Conservation (phyloP, 2,888 invertebrate species). For the Cinara cedri region DNA sequence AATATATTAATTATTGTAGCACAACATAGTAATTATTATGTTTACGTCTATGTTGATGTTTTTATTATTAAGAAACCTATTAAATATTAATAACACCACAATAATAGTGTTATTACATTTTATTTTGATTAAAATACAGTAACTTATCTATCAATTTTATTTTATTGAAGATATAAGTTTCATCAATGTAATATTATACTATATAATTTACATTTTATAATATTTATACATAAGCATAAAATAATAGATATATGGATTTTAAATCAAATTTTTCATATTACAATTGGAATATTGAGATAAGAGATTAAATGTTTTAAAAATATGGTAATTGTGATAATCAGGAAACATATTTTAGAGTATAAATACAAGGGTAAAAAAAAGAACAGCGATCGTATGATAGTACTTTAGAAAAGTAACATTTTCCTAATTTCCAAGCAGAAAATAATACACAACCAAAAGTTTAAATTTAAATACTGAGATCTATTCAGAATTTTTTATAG, state of each 20-base stretch:
- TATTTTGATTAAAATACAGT: background rate
- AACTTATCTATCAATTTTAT: conserved; percentile 2
- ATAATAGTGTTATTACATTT: conserved; percentile 1
- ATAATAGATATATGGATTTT: background rate
- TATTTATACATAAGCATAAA: background rate
- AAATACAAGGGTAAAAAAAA: no score
- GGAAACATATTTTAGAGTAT: no score
- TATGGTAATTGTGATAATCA: no score
- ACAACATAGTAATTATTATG: conserved; percentile 34
- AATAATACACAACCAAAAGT: no score
- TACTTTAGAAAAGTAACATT: no score
- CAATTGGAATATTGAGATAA: no score
- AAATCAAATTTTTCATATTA: background rate
- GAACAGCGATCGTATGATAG: no score
- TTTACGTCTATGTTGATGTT: conserved; percentile 28
- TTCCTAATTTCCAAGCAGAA: no score
- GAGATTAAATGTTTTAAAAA: no score
- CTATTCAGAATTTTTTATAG: no score
- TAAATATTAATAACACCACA: background rate
- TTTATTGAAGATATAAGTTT: conserved; percentile 14
- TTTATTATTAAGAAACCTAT: conserved; percentile 9
- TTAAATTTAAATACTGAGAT: no score
- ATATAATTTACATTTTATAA: background rate
- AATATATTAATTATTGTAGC: background rate
- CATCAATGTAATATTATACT: background rate